A percentile compares a stretch with the other conserved stretches of the same genome.
These are phyloP conservation scores for Therioaphis trifolii DNA, from an alignment of 2,888 invertebrate genomes.

Conservation along the genomic window DNA sequence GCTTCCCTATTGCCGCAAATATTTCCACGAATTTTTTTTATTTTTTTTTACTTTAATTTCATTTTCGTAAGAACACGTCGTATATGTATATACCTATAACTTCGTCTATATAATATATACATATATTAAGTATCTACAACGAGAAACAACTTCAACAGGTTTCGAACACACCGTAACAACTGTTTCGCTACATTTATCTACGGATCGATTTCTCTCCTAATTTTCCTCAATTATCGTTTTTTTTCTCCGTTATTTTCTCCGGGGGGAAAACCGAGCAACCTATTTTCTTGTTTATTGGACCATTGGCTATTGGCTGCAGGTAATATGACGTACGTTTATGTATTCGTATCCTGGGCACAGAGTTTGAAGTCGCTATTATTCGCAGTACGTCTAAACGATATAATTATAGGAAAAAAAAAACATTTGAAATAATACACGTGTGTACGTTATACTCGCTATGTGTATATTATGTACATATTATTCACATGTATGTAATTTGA, in stretches of 20 bases:
- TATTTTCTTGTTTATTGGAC: conserved; percentile 41
- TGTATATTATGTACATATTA: conserved; percentile 21
- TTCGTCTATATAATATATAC: not conserved
- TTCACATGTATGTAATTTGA: conserved; percentile 21
- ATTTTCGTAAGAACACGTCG: too few species aligned
- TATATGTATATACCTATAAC: too few species aligned
- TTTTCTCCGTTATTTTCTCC: conserved; percentile 38
- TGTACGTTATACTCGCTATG: not conserved
- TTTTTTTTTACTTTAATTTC: too few species aligned
- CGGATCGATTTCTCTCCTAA: conserved; percentile 23
- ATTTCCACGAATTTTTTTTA: not conserved
- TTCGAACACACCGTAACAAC: not conserved
- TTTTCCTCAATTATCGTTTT: conserved; percentile 28
- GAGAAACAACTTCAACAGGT: not conserved
- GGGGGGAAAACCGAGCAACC: not conserved
- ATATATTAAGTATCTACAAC: not conserved
- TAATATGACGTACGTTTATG: not conserved
- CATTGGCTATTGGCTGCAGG: conserved; percentile 25
- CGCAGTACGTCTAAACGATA: not conserved
- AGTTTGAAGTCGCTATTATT: not conserved
- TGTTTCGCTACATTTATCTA: not conserved
- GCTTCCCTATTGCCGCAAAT: not conserved
- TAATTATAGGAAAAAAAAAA: conserved; percentile 14
- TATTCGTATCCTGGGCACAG: too few species aligned
- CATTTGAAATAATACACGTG: not conserved